These are phyloP conservation scores for Salmo trutta DNA, from an alignment of 2,797 vertebrate species.

Conservation along the genomic window DNA sequence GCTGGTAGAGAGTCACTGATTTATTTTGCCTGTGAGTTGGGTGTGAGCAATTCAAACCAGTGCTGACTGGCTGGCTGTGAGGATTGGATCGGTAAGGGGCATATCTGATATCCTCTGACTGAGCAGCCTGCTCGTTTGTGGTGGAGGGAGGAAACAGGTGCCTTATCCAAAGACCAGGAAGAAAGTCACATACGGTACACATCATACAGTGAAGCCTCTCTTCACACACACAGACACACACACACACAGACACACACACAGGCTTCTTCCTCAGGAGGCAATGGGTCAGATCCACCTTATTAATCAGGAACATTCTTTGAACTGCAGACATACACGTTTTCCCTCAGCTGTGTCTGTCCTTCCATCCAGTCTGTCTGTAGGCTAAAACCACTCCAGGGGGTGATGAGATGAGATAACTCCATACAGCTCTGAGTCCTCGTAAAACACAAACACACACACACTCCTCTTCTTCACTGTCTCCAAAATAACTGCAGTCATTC, in stretches of 20 bases:
- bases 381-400: constrained; percentile 63
- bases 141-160: constrained; percentile 63
- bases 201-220: not conserved
- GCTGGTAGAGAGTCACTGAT: not conserved
- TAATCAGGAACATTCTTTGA: constrained; percentile 64
- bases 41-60: not conserved
- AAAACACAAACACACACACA: constrained; percentile 47
- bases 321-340: constrained; percentile 68
- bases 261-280: constrained; percentile 23
- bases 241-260: constrained; percentile 10
- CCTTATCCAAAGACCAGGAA: constrained; percentile 52
- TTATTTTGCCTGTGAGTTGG: not conserved
- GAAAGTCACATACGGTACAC: constrained; percentile 28
- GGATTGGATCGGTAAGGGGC: constrained; percentile 5
- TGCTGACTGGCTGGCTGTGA: not conserved
- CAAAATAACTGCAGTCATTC: constrained; percentile 17
- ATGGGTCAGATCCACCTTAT: constrained; percentile 63
- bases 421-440: constrained; percentile 51
- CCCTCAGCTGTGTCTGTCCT: constrained; percentile 56
- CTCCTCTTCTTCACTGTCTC: constrained; percentile 14
- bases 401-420: constrained; percentile 50
- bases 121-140: constrained; percentile 20
- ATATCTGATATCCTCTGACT: constrained; percentile 44
- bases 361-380: constrained; percentile 60
- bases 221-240: constrained; percentile 24